Evolutionary conservation across 2,888 invertebrate species (phyloP), one percentile per base, ranked within the genome.

Genomic region (Andrena bucephala): DNA sequence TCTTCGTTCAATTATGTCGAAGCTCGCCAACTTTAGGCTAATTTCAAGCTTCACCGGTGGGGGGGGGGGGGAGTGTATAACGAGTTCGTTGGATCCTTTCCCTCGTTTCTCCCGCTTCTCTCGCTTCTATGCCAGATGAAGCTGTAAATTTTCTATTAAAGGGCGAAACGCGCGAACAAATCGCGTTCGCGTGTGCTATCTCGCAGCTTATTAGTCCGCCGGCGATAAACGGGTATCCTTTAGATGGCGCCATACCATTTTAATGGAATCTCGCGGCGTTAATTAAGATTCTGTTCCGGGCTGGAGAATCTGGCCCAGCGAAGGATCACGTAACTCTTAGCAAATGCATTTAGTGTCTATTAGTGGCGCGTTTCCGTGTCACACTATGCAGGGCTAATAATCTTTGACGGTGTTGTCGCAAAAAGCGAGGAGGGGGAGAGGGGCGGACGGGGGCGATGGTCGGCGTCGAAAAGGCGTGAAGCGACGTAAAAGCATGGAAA

Each of bases 341-440:
- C 62, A 85, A 87, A 84, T 85, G 83, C 86, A 85, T 86, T 88
- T 86, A 85, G 77, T 52, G 76, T 81, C 87, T 87, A 88, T 87
- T 88, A 88, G 82, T 42, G 75, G 62, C 73, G 70, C 78, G 78
- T 84, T 82, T 81, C 75, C 77, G 71, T 36, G 77, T 81, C 74
- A 33, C 67, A 33, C 62, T 29, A 72, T n/a, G 65, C 57, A 70
- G 27, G 77, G 80, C 77, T 80, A 84, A 77, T 79, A 74, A 80
- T 83, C 76, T 80, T 77, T 59, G 72, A 6, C 72, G 60, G 73
- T 59, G 69, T 67, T 66, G 54, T 36, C 60, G 72, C 72, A 60
- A 73, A 83, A 81, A 87, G 78, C 33, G 66, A 67, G 70, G 31
- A 13, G 63, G 8, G n/a, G 42, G n/a, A 24, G 33, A 24, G 33